Evolutionary conservation across 2,113 vertebrate genomes (phyloP), one percentile per base, ranked within the genome.

Genomic region (Dermatemys mawii): DNA sequence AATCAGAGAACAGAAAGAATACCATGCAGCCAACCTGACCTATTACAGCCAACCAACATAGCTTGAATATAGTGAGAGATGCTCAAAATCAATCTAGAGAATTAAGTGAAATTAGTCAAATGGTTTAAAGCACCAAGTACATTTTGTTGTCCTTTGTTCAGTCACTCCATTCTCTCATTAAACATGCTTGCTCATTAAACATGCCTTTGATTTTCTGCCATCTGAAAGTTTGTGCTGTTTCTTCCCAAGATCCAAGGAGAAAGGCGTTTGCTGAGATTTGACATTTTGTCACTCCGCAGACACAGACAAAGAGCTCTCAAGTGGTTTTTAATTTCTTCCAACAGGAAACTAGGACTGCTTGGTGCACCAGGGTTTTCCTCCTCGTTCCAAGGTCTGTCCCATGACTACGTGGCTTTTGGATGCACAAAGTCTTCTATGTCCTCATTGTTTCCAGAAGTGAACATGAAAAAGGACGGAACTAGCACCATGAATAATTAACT

Each of bases 301-400:
- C 6, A 46, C 6, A 27, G 26, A 27, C 73, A 76, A 76, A 27
- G n/a, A 46, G 41, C 26, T 46, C 73, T 16, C 44, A 14, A 5
- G 73, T 8, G 41, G 7, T 11, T 26, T 26, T 55, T 88, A 86
- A 41, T 92, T 90, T 67, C 75, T 48, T 54, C 75, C 83, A 17
- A 73, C 10, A 5, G 0, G 35, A 55, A 1, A 1, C 26, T 24
- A 60, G 63, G 6, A n/a, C 5, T 11, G 63, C 35, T n/a, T 21
- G 63, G 35, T 4, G 63, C 82, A 5, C 79, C 6, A 0, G 0
- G 49, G 44, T 0, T 12, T 67, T n/a, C 6, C 54, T 88, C 5
- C 8, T 57, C n/a, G n/a, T 89, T 81, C 14, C 1, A 9, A 32
- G 48, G n/a, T 49, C 80, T 84, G 1, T 48, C 0, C 2, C 80